Conservation (phyloP, 2,113 vertebrate species). For the Fulica atra region DNA sequence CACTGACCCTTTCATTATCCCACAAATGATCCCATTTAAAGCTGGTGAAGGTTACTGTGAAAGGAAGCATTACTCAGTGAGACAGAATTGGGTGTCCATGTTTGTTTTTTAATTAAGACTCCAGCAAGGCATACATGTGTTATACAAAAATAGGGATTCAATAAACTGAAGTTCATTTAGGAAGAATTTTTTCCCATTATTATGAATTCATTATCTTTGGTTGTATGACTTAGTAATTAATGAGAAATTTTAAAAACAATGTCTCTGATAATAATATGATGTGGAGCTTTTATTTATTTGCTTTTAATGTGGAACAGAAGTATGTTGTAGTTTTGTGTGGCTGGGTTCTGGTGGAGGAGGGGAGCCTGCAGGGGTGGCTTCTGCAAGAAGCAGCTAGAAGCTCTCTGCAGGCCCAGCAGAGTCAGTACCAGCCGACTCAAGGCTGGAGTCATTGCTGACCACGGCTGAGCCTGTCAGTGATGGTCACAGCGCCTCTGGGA, state of each 20-base stretch:
- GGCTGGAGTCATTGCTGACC: too few species aligned
- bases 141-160: background rate
- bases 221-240: background rate
- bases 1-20: background rate
- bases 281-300: background rate
- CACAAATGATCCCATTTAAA: background rate
- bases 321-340: too few species aligned
- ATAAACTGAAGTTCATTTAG: background rate
- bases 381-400: too few species aligned
- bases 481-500: too few species aligned
- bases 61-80: background rate
- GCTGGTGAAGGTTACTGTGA: background rate
- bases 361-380: too few species aligned
- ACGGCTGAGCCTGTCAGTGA: too few species aligned
- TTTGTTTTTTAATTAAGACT: background rate
- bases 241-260: background rate
- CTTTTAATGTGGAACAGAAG: background rate
- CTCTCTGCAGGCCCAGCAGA: too few species aligned
- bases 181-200: too few species aligned
- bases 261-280: background rate
- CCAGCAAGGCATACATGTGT: background rate
- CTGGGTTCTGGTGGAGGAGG: too few species aligned
- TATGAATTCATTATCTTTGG: background rate
- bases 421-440: too few species aligned
- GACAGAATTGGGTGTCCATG: background rate